Conservation (phyloP, 2,888 invertebrate genomes). For the Trichogramma evanescens region DNA sequence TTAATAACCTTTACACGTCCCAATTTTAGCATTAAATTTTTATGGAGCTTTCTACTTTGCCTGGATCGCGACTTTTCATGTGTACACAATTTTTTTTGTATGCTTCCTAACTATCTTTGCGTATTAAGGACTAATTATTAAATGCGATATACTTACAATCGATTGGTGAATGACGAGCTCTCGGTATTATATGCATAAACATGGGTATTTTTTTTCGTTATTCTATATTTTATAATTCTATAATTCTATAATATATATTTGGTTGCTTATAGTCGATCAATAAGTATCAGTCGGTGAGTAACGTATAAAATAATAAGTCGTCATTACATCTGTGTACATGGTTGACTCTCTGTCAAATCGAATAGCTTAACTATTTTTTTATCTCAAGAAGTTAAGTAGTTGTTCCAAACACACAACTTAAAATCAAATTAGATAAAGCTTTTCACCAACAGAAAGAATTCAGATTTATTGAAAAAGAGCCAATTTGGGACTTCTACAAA, state of each 20-base stretch:
- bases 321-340: conserved; percentile 5
- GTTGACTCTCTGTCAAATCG: not conserved
- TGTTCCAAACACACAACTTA: not conserved
- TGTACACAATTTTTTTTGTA: too few relatives aligned
- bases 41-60: too few relatives aligned
- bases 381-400: too few relatives aligned
- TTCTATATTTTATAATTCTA: conserved; percentile 8
- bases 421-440: not conserved
- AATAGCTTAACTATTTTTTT: not conserved
- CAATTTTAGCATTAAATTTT: too few relatives aligned
- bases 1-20: too few relatives aligned
- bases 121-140: too few relatives aligned
- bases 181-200: conserved; percentile 1
- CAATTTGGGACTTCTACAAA: too few relatives aligned
- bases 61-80: too few relatives aligned
- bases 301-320: conserved; percentile 18
- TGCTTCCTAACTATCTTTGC: too few relatives aligned
- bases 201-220: conserved; percentile 6
- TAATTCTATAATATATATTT: not conserved
- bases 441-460: not conserved
- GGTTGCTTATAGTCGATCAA: not conserved
- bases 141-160: too few relatives aligned
- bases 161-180: not conserved
- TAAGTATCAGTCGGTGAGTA: conserved; percentile 17
- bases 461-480: too few relatives aligned